Conservation (phyloP, 2,888 invertebrate genomes). For the Euplagia quadripunctaria region DNA sequence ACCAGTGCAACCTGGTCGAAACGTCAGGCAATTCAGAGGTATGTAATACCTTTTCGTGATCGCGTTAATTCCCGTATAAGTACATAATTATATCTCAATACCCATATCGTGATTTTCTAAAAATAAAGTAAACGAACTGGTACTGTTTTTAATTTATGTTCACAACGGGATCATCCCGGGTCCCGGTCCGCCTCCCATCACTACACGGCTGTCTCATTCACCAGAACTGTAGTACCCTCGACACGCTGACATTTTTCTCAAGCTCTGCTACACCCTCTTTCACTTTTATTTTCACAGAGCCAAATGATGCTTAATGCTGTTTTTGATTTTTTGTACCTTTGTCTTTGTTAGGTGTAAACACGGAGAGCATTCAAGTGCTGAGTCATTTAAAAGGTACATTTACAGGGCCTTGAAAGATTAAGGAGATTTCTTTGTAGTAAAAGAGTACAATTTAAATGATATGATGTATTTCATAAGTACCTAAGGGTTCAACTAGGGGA, state of each 20-base stretch:
- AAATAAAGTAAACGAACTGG: no score
- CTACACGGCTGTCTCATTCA: constrained; percentile 44
- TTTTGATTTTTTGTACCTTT: constrained; percentile 30
- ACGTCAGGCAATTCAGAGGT: no score
- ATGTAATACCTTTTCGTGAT: no score
- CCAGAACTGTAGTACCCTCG: constrained; percentile 58
- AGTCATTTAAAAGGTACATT: constrained; percentile 8
- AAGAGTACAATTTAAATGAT: neutral
- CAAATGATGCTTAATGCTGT: constrained; percentile 52
- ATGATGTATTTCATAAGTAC: neutral
- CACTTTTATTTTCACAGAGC: constrained; percentile 42
- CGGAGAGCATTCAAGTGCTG: neutral
- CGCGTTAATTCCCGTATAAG: no score
- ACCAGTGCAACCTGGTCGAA: no score
- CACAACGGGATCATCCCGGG: neutral
- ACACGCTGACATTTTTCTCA: constrained; percentile 56
- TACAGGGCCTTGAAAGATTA: neutral
- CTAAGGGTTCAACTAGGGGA: no score
- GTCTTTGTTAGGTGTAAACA: constrained; percentile 32
- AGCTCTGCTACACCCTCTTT: constrained; percentile 44
- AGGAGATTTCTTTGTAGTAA: neutral
- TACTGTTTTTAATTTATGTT: neutral
- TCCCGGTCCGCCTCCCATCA: constrained; percentile 26
- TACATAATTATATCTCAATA: no score
- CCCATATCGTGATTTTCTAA: no score